These are phyloP conservation scores for Muscicapa striata DNA, from an alignment of 2,797 vertebrate species.

Conservation along the genomic window DNA sequence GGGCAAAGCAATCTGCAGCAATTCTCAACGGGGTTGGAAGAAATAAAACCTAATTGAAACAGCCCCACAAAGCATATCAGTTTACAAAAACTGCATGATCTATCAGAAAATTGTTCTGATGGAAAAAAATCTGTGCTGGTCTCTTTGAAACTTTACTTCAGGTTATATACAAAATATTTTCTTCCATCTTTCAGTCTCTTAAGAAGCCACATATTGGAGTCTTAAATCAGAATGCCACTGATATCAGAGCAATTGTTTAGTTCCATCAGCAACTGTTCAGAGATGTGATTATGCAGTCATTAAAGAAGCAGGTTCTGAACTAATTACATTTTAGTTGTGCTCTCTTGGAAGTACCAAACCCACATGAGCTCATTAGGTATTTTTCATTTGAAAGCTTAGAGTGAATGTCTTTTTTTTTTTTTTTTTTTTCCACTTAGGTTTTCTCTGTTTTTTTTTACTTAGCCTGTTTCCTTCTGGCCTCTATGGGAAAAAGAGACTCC, in stretches of 20 bases:
- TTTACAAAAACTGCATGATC: background rate
- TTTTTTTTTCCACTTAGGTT: background rate
- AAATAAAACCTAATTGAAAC: background rate
- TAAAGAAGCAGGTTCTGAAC: background rate
- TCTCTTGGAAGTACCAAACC: background rate
- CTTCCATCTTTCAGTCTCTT: background rate
- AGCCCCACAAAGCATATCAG: background rate
- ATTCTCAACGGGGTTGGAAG: background rate
- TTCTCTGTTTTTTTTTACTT: background rate
- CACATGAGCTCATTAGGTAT: background rate
- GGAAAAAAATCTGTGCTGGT: background rate
- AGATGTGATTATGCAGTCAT: background rate
- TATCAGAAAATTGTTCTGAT: background rate
- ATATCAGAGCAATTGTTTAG: background rate
- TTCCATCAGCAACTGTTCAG: background rate
- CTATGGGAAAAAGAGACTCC: background rate
- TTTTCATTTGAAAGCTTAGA: background rate
- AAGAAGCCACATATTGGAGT: background rate
- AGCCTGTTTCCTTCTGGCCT: background rate
- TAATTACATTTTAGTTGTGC: background rate
- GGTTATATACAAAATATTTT: background rate
- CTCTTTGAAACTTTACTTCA: background rate
- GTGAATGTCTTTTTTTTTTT: background rate
- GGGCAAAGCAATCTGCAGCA: background rate
- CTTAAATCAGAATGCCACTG: background rate